phyloP scores from a whole-genome alignment of 2,797 vertebrate species.

The Sebastes nivosus region DNA sequence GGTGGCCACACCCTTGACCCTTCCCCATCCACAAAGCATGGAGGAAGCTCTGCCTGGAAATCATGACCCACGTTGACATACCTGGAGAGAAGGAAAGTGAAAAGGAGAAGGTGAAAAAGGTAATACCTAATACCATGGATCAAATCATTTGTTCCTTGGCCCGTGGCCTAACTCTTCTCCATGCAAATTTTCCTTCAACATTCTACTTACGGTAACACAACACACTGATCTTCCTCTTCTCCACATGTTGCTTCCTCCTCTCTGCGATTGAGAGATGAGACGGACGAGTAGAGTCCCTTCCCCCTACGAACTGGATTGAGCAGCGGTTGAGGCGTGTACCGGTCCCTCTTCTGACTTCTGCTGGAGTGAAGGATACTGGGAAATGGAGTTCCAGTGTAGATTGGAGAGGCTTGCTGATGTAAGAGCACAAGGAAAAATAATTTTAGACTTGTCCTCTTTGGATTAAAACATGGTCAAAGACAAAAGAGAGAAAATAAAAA shows the following conservation, averaged over 20 bases:
- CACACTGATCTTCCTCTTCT: slow-evolving; percentile 33
- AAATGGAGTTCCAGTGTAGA: slow-evolving; percentile 77
- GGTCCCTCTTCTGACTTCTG: slow-evolving; percentile 37
- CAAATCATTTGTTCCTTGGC: not conserved
- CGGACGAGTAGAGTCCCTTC: slow-evolving; percentile 75
- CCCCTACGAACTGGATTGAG: slow-evolving; percentile 81
- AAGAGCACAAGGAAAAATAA: not conserved
- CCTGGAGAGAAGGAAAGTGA: slow-evolving; percentile 50
- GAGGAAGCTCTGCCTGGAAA: slow-evolving; percentile 82
- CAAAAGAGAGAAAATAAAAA: not conserved
- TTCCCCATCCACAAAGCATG: slow-evolving; percentile 4
- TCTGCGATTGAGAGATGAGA: slow-evolving; percentile 37
- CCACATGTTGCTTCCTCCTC: slow-evolving; percentile 21
- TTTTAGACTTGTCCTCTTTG: not conserved
- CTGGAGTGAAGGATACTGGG: slow-evolving; percentile 75
- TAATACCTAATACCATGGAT: not conserved
- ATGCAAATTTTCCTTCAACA: not conserved
- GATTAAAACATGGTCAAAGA: not conserved
- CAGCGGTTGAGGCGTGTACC: slow-evolving; percentile 80
- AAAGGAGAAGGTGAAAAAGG: not conserved
- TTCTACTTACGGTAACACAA: slow-evolving; percentile 65
- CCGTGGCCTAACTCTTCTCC: not conserved
- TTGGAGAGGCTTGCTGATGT: slow-evolving; percentile 53
- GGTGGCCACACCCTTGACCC: not conserved
- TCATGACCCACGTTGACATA: slow-evolving; percentile 77